phyloP scores from a whole-genome alignment of 2,113 vertebrate genomes.

The Mandrillus leucophaeus region DNA sequence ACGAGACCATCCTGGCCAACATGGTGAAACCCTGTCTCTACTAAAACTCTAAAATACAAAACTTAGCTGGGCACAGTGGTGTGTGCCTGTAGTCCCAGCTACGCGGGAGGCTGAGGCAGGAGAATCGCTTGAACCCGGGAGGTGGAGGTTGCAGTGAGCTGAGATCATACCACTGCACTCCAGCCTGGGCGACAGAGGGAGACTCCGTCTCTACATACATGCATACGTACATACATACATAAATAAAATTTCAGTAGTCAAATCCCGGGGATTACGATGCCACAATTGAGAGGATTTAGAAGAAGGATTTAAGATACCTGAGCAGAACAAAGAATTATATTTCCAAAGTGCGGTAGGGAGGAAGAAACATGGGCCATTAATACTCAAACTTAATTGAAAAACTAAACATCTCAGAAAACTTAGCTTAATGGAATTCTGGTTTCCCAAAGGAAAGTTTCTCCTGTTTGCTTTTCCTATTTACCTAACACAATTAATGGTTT shows the following conservation, averaged over 20 bases:
- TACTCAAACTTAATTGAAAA: constrained; percentile 4
- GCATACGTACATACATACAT: too few relatives aligned
- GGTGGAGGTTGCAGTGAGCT: too few relatives aligned
- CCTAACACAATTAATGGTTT: not conserved
- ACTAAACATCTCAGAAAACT: constrained; percentile 22
- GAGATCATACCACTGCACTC: too few relatives aligned
- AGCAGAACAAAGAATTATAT: not conserved
- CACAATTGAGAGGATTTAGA: not conserved
- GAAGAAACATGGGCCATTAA: not conserved
- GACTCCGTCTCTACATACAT: too few relatives aligned
- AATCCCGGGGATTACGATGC: not conserved
- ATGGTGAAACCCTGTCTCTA: too few relatives aligned
- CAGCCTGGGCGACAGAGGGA: too few relatives aligned
- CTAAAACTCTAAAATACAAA: too few relatives aligned
- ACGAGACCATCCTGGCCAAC: too few relatives aligned
- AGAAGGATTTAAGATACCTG: not conserved
- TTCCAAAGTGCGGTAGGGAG: not conserved
- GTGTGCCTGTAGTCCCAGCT: too few relatives aligned
- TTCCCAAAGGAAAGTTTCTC: not conserved
- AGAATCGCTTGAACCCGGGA: too few relatives aligned
- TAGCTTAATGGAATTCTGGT: not conserved
- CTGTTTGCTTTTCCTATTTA: not conserved
- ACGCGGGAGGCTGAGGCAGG: too few relatives aligned
- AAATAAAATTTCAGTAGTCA: not conserved
- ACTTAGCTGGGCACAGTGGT: too few relatives aligned